Evolutionary conservation across 2,888 invertebrate species (phyloP), one percentile per base, ranked within the genome.

Genomic region (Epinotia demarniana): DNA sequence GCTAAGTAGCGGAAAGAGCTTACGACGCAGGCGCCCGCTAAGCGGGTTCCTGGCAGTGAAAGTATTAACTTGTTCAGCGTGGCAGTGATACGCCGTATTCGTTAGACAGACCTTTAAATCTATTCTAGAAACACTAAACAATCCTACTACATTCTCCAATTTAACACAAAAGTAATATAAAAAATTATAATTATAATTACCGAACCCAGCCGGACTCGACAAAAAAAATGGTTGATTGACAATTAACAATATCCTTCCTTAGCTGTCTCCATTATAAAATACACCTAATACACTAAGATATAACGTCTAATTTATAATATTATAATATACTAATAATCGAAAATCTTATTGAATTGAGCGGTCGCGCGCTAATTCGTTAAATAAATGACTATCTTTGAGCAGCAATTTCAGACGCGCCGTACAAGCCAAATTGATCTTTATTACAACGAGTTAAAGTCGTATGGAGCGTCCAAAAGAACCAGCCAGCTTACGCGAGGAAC

Each of bases 71-170:
- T 27, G 23, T 27, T 27, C 23, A 27, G 23, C 23, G 23, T 27
- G 2, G 23, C 23, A 27, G 23, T 27, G 23, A 27, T 27, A 27
- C 23, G 23, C 23, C 23, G 23, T n/a, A 23, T 23, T n/a, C 11
- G 16, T 43, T 60, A 23, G 69, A n/a, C 46, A 69, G 13, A 69
- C 69, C 23, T 69, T 61, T 57, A 57, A 27, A 62, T 43, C 68
- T 73, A 55, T 19, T 43, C 73, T 74, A 74, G 12, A 73, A 57
- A 72, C 66, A 62, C 43, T 57, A 57, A 74, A 57, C 67, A 39
- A 61, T 61, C 18, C 33, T 18, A 33, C 6, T 19, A 33, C 18
- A 1, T 53, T 57, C 18, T 64, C 49, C 46, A 69, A 58, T 69
- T 53, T 19, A 49, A 74, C 66, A 55, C 49, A 57, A 74, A 74